phyloP scores from a whole-genome alignment of 1,140 invertebrate genomes.

The Aphelinus certus region DNA sequence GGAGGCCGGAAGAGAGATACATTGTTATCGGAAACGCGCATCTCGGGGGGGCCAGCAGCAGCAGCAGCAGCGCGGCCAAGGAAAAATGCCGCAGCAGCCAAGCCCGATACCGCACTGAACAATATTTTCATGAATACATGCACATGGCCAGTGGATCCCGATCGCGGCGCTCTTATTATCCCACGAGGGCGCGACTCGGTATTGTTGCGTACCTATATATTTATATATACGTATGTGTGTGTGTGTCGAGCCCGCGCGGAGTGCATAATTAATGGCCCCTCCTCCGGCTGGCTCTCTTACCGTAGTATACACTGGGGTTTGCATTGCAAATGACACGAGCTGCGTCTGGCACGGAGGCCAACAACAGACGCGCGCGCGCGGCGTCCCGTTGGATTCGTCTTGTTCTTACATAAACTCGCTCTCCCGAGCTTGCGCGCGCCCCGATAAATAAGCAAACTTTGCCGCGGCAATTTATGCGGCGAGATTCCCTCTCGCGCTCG shows the following conservation, averaged over 20 bases:
- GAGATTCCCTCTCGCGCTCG: too few species aligned
- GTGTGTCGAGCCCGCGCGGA: conserved; percentile 22
- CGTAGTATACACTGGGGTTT: conserved; percentile 38
- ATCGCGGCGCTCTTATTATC: conserved; percentile 29
- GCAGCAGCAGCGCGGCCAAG: too few species aligned
- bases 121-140: background rate
- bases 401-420: conserved; percentile 1
- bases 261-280: conserved; percentile 55
- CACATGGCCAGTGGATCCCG: background rate
- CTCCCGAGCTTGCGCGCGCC: background rate
- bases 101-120: background rate
- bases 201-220: conserved; percentile 45
- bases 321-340: conserved; percentile 51
- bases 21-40: too few species aligned
- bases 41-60: too few species aligned
- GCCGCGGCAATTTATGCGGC: background rate
- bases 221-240: too few species aligned
- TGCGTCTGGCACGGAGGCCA: conserved; percentile 14
- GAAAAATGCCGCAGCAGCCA: background rate
- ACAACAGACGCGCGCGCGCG: background rate
- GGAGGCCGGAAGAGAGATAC: too few species aligned
- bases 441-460: conserved; percentile 22
- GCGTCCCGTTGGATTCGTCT: conserved; percentile 17
- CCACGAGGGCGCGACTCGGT: conserved; percentile 28
- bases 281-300: conserved; percentile 1